Conservation (phyloP, 2,113 vertebrate genomes). For the Noturus placidus region DNA sequence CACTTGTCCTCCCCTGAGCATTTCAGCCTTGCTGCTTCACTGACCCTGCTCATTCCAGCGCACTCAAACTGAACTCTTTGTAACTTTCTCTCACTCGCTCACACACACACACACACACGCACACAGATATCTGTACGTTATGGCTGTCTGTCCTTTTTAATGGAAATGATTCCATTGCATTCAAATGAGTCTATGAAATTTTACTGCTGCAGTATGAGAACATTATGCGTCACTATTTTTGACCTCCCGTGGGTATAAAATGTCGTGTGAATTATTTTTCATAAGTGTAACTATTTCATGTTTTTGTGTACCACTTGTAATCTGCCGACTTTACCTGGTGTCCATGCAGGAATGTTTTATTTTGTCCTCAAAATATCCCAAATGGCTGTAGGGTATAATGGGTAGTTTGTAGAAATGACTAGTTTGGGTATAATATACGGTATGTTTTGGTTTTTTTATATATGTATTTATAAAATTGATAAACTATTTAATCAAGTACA, state of each 20-base stretch:
- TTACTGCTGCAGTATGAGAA: neutral
- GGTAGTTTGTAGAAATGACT: neutral
- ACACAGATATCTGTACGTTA: neutral
- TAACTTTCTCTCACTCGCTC: neutral
- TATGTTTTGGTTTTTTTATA: neutral
- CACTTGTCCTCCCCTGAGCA: conserved; percentile 38
- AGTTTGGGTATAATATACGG: neutral
- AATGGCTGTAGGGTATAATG: neutral
- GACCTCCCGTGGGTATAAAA: too few species aligned
- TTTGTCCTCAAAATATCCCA: neutral
- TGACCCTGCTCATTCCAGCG: neutral
- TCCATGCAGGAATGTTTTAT: neutral
- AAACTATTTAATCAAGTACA: neutral
- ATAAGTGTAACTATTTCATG: neutral
- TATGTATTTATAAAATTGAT: neutral
- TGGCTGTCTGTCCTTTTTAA: neutral
- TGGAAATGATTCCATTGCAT: neutral
- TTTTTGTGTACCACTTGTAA: neutral
- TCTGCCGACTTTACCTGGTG: neutral
- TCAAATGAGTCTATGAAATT: neutral
- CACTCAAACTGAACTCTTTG: neutral
- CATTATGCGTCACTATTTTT: too few species aligned
- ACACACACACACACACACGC: neutral
- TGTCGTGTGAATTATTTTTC: neutral
- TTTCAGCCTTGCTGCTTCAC: conserved; percentile 20